Conservation (phyloP, 2,888 invertebrate species). For the Ommatoiulus sabulosus region DNA sequence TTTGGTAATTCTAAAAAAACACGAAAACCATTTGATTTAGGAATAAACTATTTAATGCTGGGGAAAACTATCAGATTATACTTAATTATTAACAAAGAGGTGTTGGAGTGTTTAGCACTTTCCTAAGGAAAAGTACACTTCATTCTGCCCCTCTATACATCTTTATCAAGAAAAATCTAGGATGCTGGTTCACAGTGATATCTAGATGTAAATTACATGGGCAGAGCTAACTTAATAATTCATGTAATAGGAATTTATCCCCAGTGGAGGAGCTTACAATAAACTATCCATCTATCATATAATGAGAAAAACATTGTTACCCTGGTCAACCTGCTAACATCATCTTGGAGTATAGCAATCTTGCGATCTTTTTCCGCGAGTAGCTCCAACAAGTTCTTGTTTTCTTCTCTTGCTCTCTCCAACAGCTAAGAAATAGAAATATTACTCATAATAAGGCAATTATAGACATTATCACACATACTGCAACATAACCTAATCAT, state of each 20-base stretch:
- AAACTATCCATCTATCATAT: neutral
- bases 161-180: no score
- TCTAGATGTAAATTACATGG: neutral
- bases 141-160: no score
- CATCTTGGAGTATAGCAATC: conserved; percentile 67
- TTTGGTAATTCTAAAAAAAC: no score
- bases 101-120: no score
- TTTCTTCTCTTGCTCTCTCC: conserved; percentile 68
- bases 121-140: no score
- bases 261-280: neutral
- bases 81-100: no score
- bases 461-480: conserved; percentile 3
- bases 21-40: no score
- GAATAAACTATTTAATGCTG: no score
- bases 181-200: no score
- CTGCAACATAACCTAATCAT: no score
- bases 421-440: conserved; percentile 64
- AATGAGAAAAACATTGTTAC: conserved; percentile 63
- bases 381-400: conserved; percentile 67
- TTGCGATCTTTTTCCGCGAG: conserved; percentile 68
- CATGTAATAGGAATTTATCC: neutral
- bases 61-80: no score
- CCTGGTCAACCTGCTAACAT: conserved; percentile 66
- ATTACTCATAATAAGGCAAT: neutral
- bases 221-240: neutral